Conservation (phyloP, 2,888 invertebrate genomes). For the Pyrrhosoma nymphula region DNA sequence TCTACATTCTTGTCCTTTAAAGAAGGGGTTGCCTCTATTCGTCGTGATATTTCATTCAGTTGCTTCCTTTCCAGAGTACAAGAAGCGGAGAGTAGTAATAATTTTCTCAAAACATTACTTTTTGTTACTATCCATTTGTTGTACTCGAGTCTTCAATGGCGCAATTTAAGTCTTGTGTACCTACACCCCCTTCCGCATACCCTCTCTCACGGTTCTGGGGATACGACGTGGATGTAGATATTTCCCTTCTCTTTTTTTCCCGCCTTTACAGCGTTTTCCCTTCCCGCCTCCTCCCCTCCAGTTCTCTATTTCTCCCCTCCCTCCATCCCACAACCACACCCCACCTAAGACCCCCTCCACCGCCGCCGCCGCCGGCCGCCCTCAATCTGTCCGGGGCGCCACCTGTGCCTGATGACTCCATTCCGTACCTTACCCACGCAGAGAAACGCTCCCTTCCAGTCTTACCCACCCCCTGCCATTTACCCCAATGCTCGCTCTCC, state of each 20-base stretch:
- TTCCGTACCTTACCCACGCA: constrained; percentile 59
- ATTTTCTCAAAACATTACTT: neutral
- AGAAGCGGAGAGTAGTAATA: neutral
- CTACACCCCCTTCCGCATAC: neutral
- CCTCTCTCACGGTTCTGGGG: neutral
- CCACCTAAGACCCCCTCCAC: neutral
- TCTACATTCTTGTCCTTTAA: too few relatives aligned
- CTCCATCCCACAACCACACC: neutral
- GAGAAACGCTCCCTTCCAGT: constrained; percentile 36
- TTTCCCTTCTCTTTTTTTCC: neutral
- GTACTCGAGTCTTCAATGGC: neutral
- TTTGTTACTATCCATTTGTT: neutral
- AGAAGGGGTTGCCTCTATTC: too few relatives aligned
- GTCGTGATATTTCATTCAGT: neutral
- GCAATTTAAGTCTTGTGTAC: neutral
- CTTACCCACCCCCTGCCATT: neutral
- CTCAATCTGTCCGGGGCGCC: constrained; percentile 49
- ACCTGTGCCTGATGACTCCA: constrained; percentile 61
- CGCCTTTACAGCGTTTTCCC: neutral
- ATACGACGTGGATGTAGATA: neutral
- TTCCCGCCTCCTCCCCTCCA: neutral
- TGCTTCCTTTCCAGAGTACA: neutral
- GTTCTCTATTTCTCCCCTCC: neutral
- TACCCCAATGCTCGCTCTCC: neutral
- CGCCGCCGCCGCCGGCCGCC: neutral